Conservation (phyloP, 2,797 vertebrate species). For the Microctenopoma lineatum region DNA sequence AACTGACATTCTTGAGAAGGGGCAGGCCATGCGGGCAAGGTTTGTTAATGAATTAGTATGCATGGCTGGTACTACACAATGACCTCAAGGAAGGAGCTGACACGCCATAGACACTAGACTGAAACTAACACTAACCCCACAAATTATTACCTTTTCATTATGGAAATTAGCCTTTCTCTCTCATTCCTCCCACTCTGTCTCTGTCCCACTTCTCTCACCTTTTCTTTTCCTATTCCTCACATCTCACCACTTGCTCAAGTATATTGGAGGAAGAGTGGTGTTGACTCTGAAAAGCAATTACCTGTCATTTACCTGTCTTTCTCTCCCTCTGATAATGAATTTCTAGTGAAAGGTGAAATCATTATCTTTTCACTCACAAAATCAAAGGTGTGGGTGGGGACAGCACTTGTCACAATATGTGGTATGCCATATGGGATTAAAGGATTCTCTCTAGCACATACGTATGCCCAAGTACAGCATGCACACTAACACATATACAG, state of each 20-base stretch:
- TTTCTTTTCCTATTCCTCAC: slow-evolving; percentile 62
- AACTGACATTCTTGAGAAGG: slow-evolving; percentile 71
- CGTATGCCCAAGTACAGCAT: slow-evolving; percentile 22
- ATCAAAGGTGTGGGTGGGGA: slow-evolving; percentile 73
- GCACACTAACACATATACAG: slow-evolving; percentile 25
- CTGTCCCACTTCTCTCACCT: slow-evolving; percentile 69
- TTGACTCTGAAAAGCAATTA: slow-evolving; percentile 83
- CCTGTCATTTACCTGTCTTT: slow-evolving; percentile 82
- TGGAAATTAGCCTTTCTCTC: slow-evolving; percentile 77
- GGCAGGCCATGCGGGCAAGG: slow-evolving; percentile 44
- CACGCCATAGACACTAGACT: slow-evolving; percentile 68
- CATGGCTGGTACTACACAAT: slow-evolving; percentile 69
- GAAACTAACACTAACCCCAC: slow-evolving; percentile 79
- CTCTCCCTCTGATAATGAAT: slow-evolving; percentile 77
- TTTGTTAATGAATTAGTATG: slow-evolving; percentile 78
- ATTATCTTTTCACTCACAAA: slow-evolving; percentile 78
- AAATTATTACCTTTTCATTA: slow-evolving; percentile 84
- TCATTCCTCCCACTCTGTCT: slow-evolving; percentile 74
- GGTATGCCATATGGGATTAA: slow-evolving; percentile 69
- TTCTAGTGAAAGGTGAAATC: slow-evolving; percentile 81
- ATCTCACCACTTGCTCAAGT: slow-evolving; percentile 46
- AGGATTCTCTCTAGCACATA: slow-evolving; percentile 50
- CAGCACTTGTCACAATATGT: slow-evolving; percentile 73
- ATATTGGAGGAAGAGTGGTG: slow-evolving; percentile 73
- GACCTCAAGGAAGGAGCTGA: slow-evolving; percentile 74